Percentiles rank a stretch among this genome's conserved stretches.
These are phyloP conservation scores for Lepilemur septentrionalis DNA, from an alignment of 2,797 vertebrate genomes.

Conservation along the genomic window DNA sequence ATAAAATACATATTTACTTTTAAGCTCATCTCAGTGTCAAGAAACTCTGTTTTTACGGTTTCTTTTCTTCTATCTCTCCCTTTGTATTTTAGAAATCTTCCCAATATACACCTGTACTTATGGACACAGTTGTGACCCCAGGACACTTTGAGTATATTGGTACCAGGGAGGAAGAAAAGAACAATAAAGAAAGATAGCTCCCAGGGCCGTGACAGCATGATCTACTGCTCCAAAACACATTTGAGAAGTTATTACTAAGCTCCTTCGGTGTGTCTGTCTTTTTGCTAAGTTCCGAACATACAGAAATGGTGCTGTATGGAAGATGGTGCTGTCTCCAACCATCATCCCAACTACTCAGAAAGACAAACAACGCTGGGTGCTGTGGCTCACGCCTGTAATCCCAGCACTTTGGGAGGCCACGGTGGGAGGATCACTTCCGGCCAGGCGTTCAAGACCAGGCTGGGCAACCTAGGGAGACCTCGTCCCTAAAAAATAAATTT, in stretches of 20 bases:
- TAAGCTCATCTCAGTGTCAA: neutral
- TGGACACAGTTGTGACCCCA: accelerated
- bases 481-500: neutral
- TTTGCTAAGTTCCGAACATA: neutral
- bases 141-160: neutral
- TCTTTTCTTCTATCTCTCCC: neutral
- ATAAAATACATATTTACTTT: neutral
- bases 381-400: neutral
- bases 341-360: neutral
- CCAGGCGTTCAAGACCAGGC: neutral
- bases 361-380: neutral
- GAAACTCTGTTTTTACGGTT: neutral
- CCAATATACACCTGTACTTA: neutral
- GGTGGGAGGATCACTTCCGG: neutral
- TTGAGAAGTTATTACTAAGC: neutral
- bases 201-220: neutral
- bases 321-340: neutral
- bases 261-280: accelerated
- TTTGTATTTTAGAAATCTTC: neutral
- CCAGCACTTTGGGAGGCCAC: neutral
- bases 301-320: neutral
- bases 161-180: neutral
- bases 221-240: neutral
- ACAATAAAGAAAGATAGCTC: neutral
- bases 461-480: neutral